Conservation (phyloP, 2,797 vertebrate genomes). For the Chlorospingus flavigularis region DNA sequence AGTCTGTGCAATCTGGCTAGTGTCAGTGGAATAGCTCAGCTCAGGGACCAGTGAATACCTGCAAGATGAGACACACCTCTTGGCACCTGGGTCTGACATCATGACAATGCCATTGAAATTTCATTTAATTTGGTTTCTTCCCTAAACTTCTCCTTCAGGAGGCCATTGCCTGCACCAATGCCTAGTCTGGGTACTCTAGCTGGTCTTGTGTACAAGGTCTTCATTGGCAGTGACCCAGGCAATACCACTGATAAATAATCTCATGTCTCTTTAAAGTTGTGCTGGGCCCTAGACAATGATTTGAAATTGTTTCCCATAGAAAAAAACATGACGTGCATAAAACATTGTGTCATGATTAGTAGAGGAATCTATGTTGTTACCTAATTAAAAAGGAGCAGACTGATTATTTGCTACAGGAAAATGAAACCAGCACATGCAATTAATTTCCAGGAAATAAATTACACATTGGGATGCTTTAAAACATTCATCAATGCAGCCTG, state of each 20-base stretch:
- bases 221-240: not conserved
- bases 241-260: not conserved
- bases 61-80: not conserved
- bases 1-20: not conserved
- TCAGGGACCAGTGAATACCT: not conserved
- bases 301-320: not conserved
- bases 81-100: not conserved
- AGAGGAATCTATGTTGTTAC: constrained; percentile 26
- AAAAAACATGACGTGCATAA: not conserved
- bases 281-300: not conserved
- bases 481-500: constrained; percentile 25
- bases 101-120: not conserved
- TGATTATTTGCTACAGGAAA: constrained; percentile 51
- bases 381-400: constrained; percentile 54
- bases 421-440: constrained; percentile 50
- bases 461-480: constrained; percentile 38
- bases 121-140: not conserved
- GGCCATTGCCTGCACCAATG: not conserved
- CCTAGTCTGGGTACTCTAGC: not conserved
- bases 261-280: not conserved
- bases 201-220: not conserved
- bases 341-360: not conserved
- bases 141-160: not conserved
- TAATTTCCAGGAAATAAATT: constrained; percentile 67
- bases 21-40: not conserved